Base-by-base conservation (phyloP, 2,113 vertebrate genomes). In the Grammomys surdaster region DNA sequence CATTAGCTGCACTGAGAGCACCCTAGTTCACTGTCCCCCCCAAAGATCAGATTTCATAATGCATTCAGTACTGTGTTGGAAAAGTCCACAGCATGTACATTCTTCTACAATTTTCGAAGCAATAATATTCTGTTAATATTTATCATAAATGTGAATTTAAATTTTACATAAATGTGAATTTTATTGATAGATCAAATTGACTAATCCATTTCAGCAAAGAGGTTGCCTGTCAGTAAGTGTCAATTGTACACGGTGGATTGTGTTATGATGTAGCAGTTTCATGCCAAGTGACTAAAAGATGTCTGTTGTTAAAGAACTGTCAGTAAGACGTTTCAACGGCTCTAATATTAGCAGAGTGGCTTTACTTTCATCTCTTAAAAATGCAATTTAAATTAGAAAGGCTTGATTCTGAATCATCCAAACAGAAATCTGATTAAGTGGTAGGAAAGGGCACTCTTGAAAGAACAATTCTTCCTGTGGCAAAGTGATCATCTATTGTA, bases 331-430 rank as follows among this genome's bases (percentile, higher is more conserved):
- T 14, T 73, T 58, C 6, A 24, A 48, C 33, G 22, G 28, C 90
- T 90, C 75, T 92, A 28, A 77, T 92, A 85, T 31, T 91, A 90
- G 22, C 67, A 89, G 22, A 92, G 19, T 72, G 84, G 40, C 40
- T 69, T 87, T 89, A 48, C 46, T 90, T 81, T 92, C 70, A 90
- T 84, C 58, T n/a, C 87, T 78, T 90, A 31, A 92, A 88, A 81
- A 70, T 82, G 33, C 10, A 87, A 36, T 91, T 84, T 93, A 80
- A 94, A 63, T 86, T 31, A 63, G 24, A 77, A 94, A 93, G 40
- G 0, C 56, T 73, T 89, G 51, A 58, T 86, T 80, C 69, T 91
- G 69, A 93, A 36, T 60, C 67, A 43, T 78, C 14, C 3, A 89
- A 81, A 19, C 60, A 60, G 60, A 86, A 89, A 82, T 91, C 26